Conservation (phyloP, 2,888 invertebrate genomes). For the Diploptera punctata region DNA sequence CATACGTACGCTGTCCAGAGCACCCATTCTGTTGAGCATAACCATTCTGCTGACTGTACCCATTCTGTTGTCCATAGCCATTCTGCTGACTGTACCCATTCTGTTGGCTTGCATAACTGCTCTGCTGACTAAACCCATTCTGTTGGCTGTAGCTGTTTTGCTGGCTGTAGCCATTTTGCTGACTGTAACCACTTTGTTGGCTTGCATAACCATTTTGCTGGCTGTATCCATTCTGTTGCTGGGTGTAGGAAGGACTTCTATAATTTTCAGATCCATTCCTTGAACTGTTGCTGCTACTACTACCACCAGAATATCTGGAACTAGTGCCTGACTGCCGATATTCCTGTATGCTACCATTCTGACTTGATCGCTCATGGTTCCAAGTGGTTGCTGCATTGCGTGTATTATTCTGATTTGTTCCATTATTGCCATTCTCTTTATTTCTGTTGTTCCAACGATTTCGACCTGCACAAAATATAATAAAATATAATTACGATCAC, state of each 20-base stretch:
- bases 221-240: conserved; percentile 55
- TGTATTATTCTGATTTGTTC: neutral
- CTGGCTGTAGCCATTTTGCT: conserved; percentile 37
- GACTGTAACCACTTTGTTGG: conserved; percentile 25
- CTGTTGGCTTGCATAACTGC: conserved; percentile 33
- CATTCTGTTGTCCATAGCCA: conserved; percentile 33
- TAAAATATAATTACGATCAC: too few relatives aligned
- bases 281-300: neutral
- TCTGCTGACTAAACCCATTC: conserved; percentile 22
- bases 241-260: conserved; percentile 33
- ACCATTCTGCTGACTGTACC: conserved; percentile 46
- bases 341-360: conserved; percentile 46
- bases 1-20: conserved; percentile 23
- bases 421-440: conserved; percentile 43
- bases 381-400: conserved; percentile 1
- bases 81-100: conserved; percentile 34
- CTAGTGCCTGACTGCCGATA: conserved; percentile 56
- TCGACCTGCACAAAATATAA: conserved; percentile 48
- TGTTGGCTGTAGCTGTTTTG: conserved; percentile 54
- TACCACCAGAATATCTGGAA: conserved; percentile 15
- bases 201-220: conserved; percentile 28
- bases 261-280: neutral
- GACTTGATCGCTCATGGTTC: conserved; percentile 16
- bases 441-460: conserved; percentile 55
- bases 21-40: conserved; percentile 47